phyloP scores from a whole-genome alignment of 2,888 invertebrate species.

The Silvanus unidentatus region DNA sequence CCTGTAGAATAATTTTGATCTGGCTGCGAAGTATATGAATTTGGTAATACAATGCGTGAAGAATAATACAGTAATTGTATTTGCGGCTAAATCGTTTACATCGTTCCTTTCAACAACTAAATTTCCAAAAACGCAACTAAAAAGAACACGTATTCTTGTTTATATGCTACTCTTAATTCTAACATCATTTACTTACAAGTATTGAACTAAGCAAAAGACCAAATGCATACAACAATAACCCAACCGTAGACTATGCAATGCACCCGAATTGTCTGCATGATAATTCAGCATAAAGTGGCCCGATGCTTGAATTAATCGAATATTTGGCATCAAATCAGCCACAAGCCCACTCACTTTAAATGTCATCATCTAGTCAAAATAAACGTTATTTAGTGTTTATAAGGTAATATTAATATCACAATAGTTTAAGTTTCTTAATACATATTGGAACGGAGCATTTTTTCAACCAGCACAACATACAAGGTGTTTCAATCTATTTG shows the following conservation, averaged over 20 bases:
- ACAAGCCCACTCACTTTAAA: constrained; percentile 64
- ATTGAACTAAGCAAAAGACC: constrained; percentile 58
- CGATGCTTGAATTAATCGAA: constrained; percentile 67
- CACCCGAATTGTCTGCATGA: constrained; percentile 54
- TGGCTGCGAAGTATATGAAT: constrained; percentile 64
- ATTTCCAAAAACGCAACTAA: constrained; percentile 57
- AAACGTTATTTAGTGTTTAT: neutral
- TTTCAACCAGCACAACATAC: no score
- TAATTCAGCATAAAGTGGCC: constrained; percentile 80
- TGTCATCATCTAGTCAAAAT: constrained; percentile 49
- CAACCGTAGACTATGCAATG: constrained; percentile 53
- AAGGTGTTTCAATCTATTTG: no score
- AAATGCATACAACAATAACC: constrained; percentile 58
- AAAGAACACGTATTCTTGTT: no score
- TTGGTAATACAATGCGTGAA: constrained; percentile 75
- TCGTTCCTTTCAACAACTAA: constrained; percentile 67
- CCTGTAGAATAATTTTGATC: constrained; percentile 71
- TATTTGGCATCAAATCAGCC: constrained; percentile 78
- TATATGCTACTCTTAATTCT: no score
- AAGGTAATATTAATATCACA: no score
- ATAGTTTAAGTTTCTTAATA: no score
- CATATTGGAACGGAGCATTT: no score
- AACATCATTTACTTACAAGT: constrained; percentile 36
- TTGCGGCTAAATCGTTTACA: constrained; percentile 65
- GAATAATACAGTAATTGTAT: constrained; percentile 76